Conservation (phyloP, 1,140 invertebrate species). For the Cotesia glomerata region DNA sequence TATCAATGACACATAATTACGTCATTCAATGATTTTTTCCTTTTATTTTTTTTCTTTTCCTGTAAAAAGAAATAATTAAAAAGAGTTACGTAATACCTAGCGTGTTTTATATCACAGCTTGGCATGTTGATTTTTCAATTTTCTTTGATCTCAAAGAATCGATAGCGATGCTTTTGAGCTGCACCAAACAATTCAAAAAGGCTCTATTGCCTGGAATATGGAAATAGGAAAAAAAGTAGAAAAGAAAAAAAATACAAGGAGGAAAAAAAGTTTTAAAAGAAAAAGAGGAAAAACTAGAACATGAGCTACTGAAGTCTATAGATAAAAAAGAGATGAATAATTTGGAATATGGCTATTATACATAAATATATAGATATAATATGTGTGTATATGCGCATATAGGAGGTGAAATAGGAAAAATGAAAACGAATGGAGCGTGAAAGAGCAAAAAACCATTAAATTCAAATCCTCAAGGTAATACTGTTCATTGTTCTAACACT, state of each 20-base stretch:
- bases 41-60: too few relatives aligned
- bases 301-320: not conserved
- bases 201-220: not conserved
- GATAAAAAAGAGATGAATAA: not conserved
- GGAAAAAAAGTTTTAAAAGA: not conserved
- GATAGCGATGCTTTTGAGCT: not conserved
- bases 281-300: not conserved
- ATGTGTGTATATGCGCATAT: not conserved
- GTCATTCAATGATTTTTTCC: too few relatives aligned
- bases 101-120: too few relatives aligned
- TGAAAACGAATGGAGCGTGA: not conserved
- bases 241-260: not conserved
- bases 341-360: slow-evolving; percentile 9
- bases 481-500: not conserved
- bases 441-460: not conserved
- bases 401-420: not conserved
- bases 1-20: too few relatives aligned
- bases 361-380: not conserved
- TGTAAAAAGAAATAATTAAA: too few relatives aligned
- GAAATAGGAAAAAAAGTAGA: not conserved
- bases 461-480: slow-evolving; percentile 7
- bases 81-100: too few relatives aligned
- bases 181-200: not conserved
- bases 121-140: too few relatives aligned
- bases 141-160: too few relatives aligned